phyloP scores from a whole-genome alignment of 2,888 invertebrate species.

The Hermaeophaga mercurialis region DNA sequence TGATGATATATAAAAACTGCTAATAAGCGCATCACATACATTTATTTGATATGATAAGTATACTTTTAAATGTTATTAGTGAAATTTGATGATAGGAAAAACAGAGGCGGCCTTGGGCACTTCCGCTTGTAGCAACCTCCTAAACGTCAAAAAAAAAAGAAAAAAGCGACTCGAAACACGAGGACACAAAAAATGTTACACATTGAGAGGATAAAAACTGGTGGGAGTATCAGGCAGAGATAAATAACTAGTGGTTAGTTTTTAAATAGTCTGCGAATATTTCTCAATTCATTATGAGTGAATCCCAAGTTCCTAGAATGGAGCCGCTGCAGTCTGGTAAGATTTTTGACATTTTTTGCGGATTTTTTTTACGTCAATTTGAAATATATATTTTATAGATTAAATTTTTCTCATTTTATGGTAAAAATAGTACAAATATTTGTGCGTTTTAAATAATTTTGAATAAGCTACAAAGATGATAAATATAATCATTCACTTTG shows the following conservation, averaged over 20 bases:
- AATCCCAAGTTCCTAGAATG: constrained; percentile 15
- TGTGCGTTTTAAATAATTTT: too few species aligned
- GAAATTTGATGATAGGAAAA: too few species aligned
- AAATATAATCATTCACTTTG: too few species aligned
- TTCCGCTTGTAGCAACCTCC: constrained; percentile 1
- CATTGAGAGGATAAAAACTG: constrained; percentile 14
- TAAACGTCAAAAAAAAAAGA: constrained; percentile 12
- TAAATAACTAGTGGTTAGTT: constrained; percentile 1
- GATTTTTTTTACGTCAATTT: background rate
- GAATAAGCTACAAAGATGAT: too few species aligned
- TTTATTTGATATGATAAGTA: too few species aligned
- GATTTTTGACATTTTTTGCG: constrained; percentile 1
- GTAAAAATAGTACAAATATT: too few species aligned
- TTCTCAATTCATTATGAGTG: constrained; percentile 10
- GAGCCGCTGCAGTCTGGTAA: constrained; percentile 12
- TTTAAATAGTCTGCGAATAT: background rate
- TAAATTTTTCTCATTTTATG: too few species aligned
- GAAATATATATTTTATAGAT: too few species aligned
- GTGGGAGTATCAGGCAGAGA: constrained; percentile 14
- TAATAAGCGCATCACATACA: too few species aligned
- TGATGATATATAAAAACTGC: background rate
- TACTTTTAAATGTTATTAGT: too few species aligned
- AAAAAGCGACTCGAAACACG: constrained; percentile 4
- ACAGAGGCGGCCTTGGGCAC: constrained; percentile 12
- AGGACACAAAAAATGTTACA: constrained; percentile 2